Conservation (phyloP, 2,113 vertebrate genomes). For the Willisornis vidua region DNA sequence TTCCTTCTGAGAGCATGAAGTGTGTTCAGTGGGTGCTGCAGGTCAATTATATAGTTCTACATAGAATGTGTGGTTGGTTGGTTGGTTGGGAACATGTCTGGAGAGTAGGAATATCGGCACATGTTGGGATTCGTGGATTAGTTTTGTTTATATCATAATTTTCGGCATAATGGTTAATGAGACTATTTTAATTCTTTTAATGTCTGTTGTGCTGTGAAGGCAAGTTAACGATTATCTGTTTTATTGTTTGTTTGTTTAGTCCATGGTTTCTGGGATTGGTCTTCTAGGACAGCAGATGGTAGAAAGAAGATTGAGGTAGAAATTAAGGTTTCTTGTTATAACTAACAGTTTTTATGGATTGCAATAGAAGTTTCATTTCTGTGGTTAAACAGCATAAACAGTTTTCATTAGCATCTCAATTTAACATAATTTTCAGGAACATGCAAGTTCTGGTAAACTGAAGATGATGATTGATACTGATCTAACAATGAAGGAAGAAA, state of each 20-base stretch:
- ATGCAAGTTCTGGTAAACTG: constrained; percentile 22
- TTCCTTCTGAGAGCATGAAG: neutral
- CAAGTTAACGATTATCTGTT: constrained; percentile 26
- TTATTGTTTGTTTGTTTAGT: constrained; percentile 13
- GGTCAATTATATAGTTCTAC: neutral
- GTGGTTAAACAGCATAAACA: constrained; percentile 60
- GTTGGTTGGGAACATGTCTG: neutral
- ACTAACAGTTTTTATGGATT: constrained; percentile 41
- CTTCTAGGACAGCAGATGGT: constrained; percentile 51
- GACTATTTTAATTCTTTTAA: neutral
- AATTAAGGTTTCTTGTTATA: constrained; percentile 49
- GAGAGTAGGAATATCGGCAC: neutral
- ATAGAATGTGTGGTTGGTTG: neutral
- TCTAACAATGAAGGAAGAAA: constrained; percentile 22
- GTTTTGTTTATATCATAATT: constrained; percentile 6
- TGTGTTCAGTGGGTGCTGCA: neutral
- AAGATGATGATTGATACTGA: constrained; percentile 36
- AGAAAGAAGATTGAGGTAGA: constrained; percentile 46
- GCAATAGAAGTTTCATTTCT: constrained; percentile 42
- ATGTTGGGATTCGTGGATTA: neutral
- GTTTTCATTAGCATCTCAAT: constrained; percentile 56
- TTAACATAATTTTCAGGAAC: constrained; percentile 51
- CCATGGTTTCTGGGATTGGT: neutral
- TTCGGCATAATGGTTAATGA: neutral
- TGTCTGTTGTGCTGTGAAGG: neutral